A percentile compares a stretch with the other conserved stretches of the same genome.
Conservation (phyloP, 2,113 vertebrate genomes). For the Micronisus gabar region DNA sequence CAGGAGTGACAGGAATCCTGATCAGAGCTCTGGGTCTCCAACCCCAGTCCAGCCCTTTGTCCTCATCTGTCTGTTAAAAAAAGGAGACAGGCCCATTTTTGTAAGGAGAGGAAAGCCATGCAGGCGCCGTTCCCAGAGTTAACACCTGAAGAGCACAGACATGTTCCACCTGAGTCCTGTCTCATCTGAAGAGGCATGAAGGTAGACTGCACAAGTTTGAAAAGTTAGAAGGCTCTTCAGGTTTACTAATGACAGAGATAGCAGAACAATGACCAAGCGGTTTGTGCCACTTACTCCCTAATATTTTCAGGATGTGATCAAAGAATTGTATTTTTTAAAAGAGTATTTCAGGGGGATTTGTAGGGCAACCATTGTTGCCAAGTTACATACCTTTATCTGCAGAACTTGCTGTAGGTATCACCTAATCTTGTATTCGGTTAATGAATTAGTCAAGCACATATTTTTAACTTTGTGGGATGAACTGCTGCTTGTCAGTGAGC, state of each 20-base stretch:
- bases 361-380: neutral
- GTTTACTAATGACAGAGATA: neutral
- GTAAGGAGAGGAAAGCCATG: neutral
- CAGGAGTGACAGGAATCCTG: neutral
- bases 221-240: neutral
- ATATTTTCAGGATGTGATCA: neutral
- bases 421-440: neutral
- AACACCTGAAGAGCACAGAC: neutral
- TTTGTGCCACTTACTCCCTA: neutral
- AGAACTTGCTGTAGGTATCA: neutral
- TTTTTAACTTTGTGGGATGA: neutral
- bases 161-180: neutral
- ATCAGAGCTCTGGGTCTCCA: neutral
- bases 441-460: neutral
- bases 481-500: neutral
- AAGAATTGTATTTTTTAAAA: neutral
- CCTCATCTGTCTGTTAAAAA: neutral
- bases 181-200: neutral
- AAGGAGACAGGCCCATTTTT: neutral
- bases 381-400: neutral
- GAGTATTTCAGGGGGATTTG: neutral
- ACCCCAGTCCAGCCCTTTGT: neutral
- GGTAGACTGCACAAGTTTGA: neutral
- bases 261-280: neutral
- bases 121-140: neutral